Percentiles rank a stretch among this genome's conserved stretches.
Conservation (phyloP, 2,888 invertebrate genomes). For the Agrochola lota region DNA sequence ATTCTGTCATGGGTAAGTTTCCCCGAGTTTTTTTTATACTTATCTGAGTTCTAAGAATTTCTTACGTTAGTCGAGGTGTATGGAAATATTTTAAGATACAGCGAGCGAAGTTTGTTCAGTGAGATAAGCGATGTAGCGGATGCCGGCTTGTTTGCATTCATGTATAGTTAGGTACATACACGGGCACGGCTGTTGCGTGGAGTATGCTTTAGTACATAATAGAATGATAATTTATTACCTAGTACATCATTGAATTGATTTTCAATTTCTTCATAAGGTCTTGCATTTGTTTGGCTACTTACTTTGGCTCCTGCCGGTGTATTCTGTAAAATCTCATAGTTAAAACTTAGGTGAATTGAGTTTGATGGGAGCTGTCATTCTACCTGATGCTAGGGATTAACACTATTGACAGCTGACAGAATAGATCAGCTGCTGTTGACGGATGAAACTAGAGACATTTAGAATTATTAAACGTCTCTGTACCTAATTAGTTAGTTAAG, state of each 20-base stretch:
- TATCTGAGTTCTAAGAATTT: slow-evolving; percentile 79
- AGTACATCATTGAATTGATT: slow-evolving; percentile 28
- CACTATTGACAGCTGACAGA: no score
- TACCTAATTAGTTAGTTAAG: not conserved
- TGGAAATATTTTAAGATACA: slow-evolving; percentile 88
- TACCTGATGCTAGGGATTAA: no score
- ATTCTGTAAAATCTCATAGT: no score
- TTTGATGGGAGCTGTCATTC: no score
- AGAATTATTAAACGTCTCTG: not conserved
- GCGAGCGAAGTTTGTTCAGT: slow-evolving; percentile 80
- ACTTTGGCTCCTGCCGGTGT: not conserved
- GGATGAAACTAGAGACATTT: not conserved
- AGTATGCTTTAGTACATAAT: slow-evolving; percentile 53
- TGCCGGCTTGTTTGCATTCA: slow-evolving; percentile 78
- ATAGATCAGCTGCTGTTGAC: not conserved
- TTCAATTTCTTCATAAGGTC: slow-evolving; percentile 38
- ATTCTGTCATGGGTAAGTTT: slow-evolving; percentile 32
- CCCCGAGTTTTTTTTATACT: slow-evolving; percentile 58
- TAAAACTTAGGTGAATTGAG: no score
- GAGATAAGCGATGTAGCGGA: slow-evolving; percentile 86
- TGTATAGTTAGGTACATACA: slow-evolving; percentile 53
- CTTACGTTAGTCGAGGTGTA: slow-evolving; percentile 77
- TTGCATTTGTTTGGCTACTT: not conserved
- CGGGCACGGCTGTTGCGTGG: slow-evolving; percentile 60
- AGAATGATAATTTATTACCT: slow-evolving; percentile 48